A percentile compares a stretch with the other conserved stretches of the same genome.
Conservation (phyloP, 2,797 vertebrate species). For the Scomberomorus guttatus region DNA sequence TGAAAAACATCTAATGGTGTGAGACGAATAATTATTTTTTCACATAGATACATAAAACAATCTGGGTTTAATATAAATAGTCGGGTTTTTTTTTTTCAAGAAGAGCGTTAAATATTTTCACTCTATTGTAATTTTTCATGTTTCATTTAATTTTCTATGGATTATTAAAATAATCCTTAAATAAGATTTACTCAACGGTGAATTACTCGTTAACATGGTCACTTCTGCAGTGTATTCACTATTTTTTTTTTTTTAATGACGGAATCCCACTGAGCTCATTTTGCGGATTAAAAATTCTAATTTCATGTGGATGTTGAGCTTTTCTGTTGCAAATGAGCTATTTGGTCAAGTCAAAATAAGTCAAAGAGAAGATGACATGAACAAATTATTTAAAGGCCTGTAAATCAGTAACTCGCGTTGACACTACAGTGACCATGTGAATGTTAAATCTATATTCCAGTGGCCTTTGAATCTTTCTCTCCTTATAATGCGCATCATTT, state of each 20-base stretch:
- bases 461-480: constrained; percentile 14
- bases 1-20: neutral
- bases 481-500: neutral
- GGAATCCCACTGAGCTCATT: neutral
- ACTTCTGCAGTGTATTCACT: constrained; percentile 22
- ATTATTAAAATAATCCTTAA: neutral
- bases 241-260: neutral
- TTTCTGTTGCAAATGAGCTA: neutral
- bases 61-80: neutral
- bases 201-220: constrained; percentile 19
- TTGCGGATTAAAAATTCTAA: neutral
- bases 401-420: neutral
- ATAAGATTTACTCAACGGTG: neutral
- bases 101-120: neutral
- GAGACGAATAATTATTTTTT: constrained; percentile 16
- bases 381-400: constrained; percentile 8
- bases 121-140: neutral
- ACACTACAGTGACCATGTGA: constrained; percentile 1
- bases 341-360: neutral
- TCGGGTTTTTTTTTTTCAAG: neutral
- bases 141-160: neutral
- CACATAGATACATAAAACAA: neutral
- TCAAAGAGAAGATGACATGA: neutral
- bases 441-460: neutral
- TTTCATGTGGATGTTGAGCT: neutral